A percentile compares a stretch with the other conserved stretches of the same genome.
Evolutionary conservation across 2,113 vertebrate genomes (phyloP).

Genomic region (Neopipo cinnamomea): DNA sequence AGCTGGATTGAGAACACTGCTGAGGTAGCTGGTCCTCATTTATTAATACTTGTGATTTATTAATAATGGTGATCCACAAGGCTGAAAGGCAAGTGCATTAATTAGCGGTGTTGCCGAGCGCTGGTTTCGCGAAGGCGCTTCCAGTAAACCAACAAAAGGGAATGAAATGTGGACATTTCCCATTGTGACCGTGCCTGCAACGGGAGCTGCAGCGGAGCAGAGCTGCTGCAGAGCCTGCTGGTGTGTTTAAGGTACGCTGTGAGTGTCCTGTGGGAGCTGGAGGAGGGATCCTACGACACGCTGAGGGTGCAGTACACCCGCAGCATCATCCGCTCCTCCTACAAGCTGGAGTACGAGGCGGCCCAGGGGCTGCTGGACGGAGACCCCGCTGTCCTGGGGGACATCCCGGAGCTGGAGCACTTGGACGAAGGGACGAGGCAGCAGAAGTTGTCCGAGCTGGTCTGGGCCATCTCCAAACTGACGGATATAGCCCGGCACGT

Average conservation of each 20-base stretch:
- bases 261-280: constrained; percentile 91
- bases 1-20: background rate
- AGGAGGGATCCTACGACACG: constrained; percentile 73
- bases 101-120: background rate
- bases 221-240: background rate
- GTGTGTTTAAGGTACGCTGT: constrained; percentile 84
- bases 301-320: constrained; percentile 79
- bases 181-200: background rate
- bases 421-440: constrained; percentile 62
- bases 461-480: constrained; percentile 79
- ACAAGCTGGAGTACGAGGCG: constrained; percentile 90
- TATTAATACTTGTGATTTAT: too few relatives aligned
- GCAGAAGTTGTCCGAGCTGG: constrained; percentile 72
- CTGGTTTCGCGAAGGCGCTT: too few relatives aligned
- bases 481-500: constrained; percentile 81
- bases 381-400: constrained; percentile 38
- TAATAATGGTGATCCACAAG: too few relatives aligned
- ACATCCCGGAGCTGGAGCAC: constrained; percentile 78
- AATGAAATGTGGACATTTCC: background rate
- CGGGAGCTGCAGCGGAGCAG: background rate
- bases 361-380: constrained; percentile 88
- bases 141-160: too few relatives aligned
- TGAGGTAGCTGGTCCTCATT: background rate
- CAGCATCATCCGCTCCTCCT: constrained; percentile 88
- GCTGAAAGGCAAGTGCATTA: background rate